A percentile compares a stretch with the other conserved stretches of the same genome.
Evolutionary conservation across 2,797 vertebrate species (phyloP).

Genomic region (Mormyrops boulengeri): DNA sequence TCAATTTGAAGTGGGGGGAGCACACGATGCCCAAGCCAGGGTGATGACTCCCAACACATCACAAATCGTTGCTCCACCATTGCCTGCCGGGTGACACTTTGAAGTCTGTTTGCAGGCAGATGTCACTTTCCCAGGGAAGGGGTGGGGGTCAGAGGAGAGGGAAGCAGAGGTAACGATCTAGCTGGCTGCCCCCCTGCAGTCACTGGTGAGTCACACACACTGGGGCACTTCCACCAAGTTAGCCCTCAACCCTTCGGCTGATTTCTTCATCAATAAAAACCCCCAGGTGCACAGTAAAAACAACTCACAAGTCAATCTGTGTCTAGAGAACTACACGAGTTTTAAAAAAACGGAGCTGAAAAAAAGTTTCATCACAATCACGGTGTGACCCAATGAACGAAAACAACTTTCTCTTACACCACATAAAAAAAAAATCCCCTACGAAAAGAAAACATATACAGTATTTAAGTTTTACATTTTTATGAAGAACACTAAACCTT

Average conservation of each 20-base stretch:
- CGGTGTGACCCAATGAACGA: background rate
- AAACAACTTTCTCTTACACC: background rate
- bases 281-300: conserved; percentile 9
- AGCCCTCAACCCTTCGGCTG: background rate
- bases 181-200: background rate
- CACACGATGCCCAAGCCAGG: background rate
- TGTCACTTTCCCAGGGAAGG: conserved; percentile 23
- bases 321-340: background rate
- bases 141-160: background rate
- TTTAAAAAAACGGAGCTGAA: background rate
- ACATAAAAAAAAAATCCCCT: background rate
- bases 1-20: background rate
- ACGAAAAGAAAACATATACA: background rate
- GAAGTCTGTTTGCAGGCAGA: conserved; percentile 33
- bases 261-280: conserved; percentile 5
- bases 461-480: background rate
- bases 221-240: conserved; percentile 16
- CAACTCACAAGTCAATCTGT: background rate
- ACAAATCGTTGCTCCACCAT: conserved; percentile 27
- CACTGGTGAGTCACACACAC: conserved; percentile 18
- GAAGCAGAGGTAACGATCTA: background rate
- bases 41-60: conserved; percentile 31
- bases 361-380: background rate
- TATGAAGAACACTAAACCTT: background rate
- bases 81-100: conserved; percentile 28